Evolutionary conservation across 2,888 invertebrate species (phyloP).

Genomic region (Bellardia pandia): DNA sequence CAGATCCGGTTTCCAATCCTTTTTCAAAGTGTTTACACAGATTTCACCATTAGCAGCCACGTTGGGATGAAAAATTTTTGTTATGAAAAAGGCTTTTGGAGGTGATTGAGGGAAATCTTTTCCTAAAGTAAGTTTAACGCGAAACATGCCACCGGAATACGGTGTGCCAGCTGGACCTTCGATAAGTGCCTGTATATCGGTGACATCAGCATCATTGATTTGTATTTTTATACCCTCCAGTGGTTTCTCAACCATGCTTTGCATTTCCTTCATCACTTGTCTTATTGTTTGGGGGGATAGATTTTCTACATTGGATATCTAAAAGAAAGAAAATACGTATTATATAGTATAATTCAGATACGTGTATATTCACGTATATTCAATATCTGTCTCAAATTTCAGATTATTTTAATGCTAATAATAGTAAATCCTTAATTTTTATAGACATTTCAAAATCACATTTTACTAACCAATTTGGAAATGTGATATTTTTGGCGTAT

Average conservation of each 20-base stretch:
- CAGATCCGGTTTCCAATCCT: conserved; percentile 98
- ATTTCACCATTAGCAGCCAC: conserved; percentile 97
- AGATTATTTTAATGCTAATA: too few species aligned
- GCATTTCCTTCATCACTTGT: conserved; percentile 94
- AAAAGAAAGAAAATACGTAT: conserved; percentile 72
- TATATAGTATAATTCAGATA: too few species aligned
- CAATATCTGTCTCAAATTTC: too few species aligned
- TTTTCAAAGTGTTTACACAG: conserved; percentile 97
- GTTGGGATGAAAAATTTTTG: conserved; percentile 98
- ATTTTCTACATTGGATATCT: conserved; percentile 97
- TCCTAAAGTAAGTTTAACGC: conserved; percentile 94
- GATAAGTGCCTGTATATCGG: conserved; percentile 95
- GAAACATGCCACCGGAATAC: conserved; percentile 94
- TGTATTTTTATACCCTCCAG: conserved; percentile 96
- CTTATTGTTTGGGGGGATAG: conserved; percentile 96
- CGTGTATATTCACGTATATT: too few species aligned
- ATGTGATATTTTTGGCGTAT: too few species aligned
- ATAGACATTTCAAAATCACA: too few species aligned
- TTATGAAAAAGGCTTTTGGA: conserved; percentile 96
- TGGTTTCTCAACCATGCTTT: conserved; percentile 91
- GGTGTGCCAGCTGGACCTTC: conserved; percentile 98
- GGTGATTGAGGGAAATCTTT: conserved; percentile 97
- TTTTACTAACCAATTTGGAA: too few species aligned
- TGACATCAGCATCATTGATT: conserved; percentile 96
- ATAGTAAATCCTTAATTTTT: too few species aligned